Evolutionary conservation across 2,113 vertebrate species (phyloP).

Genomic region (Cettia cetti): DNA sequence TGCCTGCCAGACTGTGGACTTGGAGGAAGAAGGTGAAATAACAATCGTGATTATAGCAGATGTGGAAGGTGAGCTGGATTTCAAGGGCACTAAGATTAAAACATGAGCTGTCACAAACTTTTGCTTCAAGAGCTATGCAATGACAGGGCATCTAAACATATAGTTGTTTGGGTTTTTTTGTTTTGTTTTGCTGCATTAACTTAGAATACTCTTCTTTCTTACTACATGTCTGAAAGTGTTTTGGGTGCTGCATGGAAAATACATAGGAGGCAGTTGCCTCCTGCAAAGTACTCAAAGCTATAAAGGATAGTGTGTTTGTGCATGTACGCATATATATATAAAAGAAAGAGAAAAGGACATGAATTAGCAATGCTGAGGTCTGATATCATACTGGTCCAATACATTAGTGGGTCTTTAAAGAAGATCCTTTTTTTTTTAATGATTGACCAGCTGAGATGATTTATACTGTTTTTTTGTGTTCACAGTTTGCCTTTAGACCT

Average conservation of each 20-base stretch:
- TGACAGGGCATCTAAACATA: background rate
- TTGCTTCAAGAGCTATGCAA: background rate
- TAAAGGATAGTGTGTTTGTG: background rate
- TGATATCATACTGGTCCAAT: background rate
- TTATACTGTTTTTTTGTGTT: background rate
- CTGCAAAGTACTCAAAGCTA: background rate
- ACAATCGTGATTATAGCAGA: background rate
- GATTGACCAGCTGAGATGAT: background rate
- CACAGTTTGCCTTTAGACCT: background rate
- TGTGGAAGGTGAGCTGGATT: background rate
- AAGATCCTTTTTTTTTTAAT: background rate
- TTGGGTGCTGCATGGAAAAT: background rate
- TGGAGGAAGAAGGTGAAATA: background rate
- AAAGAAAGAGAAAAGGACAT: background rate
- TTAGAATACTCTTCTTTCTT: background rate
- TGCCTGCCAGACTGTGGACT: background rate
- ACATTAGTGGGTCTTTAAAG: background rate
- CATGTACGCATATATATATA: background rate
- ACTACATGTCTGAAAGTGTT: background rate
- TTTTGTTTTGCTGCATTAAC: background rate
- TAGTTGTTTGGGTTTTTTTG: background rate
- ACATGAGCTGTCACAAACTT: background rate
- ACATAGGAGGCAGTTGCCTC: background rate
- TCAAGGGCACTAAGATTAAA: background rate
- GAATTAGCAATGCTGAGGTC: background rate